A percentile compares a stretch with the other conserved stretches of the same genome.
Conservation (phyloP, 1,140 invertebrate species). For the Orius insidiosus region DNA sequence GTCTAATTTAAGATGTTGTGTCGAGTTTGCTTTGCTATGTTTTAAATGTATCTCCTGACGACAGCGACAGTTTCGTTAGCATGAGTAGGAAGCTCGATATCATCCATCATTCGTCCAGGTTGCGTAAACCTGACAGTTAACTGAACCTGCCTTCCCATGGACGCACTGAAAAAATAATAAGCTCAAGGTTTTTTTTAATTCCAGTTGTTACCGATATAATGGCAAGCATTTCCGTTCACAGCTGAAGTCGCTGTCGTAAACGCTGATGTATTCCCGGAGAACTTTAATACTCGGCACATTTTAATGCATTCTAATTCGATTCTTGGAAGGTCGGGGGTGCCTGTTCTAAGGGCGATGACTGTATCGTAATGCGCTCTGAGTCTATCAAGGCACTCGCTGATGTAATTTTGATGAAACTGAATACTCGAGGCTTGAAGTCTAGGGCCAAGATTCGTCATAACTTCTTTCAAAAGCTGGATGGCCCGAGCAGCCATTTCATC, state of each 20-base stretch:
- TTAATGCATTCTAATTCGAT: conserved; percentile 48
- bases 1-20: conserved; percentile 67
- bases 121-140: conserved; percentile 78
- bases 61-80: conserved; percentile 82
- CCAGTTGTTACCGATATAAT: conserved; percentile 54
- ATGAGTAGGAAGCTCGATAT: conserved; percentile 84
- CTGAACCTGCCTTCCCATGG: conserved; percentile 74
- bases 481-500: conserved; percentile 85
- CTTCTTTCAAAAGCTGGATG: conserved; percentile 81
- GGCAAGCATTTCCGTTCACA: conserved; percentile 80
- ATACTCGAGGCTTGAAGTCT: conserved; percentile 53
- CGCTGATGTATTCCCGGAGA: conserved; percentile 85
- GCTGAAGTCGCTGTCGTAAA: conserved; percentile 84
- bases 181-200: no score
- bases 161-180: conserved; percentile 42
- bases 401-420: conserved; percentile 80
- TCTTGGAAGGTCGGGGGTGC: conserved; percentile 11
- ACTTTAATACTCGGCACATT: conserved; percentile 88
- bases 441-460: conserved; percentile 84
- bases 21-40: conserved; percentile 46
- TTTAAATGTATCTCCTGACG: conserved; percentile 57
- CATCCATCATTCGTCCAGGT: conserved; percentile 76
- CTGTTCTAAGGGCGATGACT: conserved; percentile 34
- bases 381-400: conserved; percentile 74
- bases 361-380: conserved; percentile 68